phyloP scores from a whole-genome alignment of 2,113 vertebrate species.

The Thomomys bottae region DNA sequence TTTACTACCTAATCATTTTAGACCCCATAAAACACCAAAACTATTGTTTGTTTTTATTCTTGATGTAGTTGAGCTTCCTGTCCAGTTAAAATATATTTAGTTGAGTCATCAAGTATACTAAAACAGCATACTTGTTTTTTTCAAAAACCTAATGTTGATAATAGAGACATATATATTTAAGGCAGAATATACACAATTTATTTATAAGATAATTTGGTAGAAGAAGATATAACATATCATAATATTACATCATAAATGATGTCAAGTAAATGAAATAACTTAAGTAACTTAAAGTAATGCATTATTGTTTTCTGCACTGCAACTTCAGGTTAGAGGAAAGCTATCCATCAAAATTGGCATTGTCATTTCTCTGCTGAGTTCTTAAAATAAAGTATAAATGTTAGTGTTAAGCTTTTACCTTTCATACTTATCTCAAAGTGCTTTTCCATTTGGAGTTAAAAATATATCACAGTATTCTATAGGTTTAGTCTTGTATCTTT shows the following conservation, averaged over 20 bases:
- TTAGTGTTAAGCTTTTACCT: conserved; percentile 52
- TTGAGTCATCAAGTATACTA: not conserved
- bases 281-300: not conserved
- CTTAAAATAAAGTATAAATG: conserved; percentile 54
- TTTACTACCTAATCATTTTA: not conserved
- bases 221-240: not conserved
- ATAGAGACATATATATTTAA: not conserved
- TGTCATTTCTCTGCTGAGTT: conserved; percentile 17
- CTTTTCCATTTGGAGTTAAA: conserved; percentile 45
- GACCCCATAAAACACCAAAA: not conserved
- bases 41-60: not conserved
- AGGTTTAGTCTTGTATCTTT: conserved; percentile 4
- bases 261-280: not conserved
- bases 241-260: conserved; percentile 18
- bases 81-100: not conserved
- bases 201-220: not conserved
- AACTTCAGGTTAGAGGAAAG: not conserved
- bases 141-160: not conserved
- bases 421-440: conserved; percentile 54
- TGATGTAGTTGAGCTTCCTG: not conserved
- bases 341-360: conserved; percentile 12
- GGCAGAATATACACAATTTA: not conserved
- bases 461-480: conserved; percentile 16
- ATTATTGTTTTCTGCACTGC: not conserved
- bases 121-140: not conserved